Percentiles rank a stretch among this genome's conserved stretches.
phyloP scores from a whole-genome alignment of 2,113 vertebrate species.

The Tragulus kanchil region DNA sequence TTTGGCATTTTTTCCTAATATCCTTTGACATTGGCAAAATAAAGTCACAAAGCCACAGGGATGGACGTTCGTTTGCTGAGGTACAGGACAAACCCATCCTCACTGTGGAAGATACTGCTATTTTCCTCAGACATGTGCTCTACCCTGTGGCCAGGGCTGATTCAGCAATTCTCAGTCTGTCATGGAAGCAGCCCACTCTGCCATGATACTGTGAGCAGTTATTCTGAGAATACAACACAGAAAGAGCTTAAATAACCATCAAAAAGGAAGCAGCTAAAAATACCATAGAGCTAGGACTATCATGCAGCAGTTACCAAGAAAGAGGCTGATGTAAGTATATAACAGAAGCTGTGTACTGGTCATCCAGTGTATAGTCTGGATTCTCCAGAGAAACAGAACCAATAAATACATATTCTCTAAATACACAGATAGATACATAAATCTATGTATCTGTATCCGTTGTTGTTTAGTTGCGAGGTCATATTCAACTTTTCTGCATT shows the following conservation, averaged over 20 bases:
- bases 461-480: neutral
- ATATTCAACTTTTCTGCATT: neutral
- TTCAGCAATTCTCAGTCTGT: neutral
- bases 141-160: neutral
- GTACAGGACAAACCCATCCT: neutral
- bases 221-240: neutral
- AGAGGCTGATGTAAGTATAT: neutral
- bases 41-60: neutral
- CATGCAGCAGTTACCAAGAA: neutral
- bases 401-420: neutral
- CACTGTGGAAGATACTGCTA: neutral
- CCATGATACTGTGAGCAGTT: neutral
- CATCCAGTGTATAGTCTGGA: neutral
- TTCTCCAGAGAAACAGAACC: neutral
- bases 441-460: neutral
- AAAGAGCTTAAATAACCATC: neutral
- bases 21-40: constrained; percentile 1
- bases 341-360: neutral
- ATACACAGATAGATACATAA: neutral
- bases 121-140: neutral
- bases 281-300: neutral
- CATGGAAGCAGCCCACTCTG: neutral
- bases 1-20: neutral
- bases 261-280: neutral
- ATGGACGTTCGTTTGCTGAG: neutral